Evolutionary conservation across 2,113 vertebrate genomes (phyloP), one percentile per base, ranked within the genome.

Genomic region (Stigmatopora nigra): DNA sequence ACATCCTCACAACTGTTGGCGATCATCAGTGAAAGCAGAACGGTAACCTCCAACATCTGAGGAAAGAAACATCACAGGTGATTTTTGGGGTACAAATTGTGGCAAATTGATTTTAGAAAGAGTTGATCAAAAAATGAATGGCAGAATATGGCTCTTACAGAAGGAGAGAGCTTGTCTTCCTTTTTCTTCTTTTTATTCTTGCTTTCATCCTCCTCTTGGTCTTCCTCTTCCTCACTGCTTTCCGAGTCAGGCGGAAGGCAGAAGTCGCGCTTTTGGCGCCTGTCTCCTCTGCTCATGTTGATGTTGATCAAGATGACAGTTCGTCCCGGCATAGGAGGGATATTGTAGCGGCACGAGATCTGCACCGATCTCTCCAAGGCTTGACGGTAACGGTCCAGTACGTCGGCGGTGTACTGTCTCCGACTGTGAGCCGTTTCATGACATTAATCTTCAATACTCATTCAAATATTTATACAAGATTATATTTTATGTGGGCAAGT

Each of bases 301-400:
- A 4, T 0, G 13, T 16, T 0, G 19, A 91, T 82, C n/a, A 92
- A 17, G 67, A 96, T 72, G 8, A 92, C 36, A 2, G 92, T 95
- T 41, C 87, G 86, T 47, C 94, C 94, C 0, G 93, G 90, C 1
- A 96, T 84, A 0, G 89, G 94, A 0, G 94, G 89, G 35, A 96
- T 77, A 31, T 91, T 95, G 76, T 93, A 86, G 3, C 77, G 86
- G 63, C 91, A 92, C 1, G 93, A 91, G 69, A 94, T 73, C 83
- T 88, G 85, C n/a, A 94, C 67, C 0, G 94, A 90, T 0, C 68
- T 86, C 66, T 95, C 93, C 81, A 96, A 80, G 52, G 94, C 93
- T 58, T 80, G 64, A 4, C 83, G 68, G 64, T 96, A 96, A 7
- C 82, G 84, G 9, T 82, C 82, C 85, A 96, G 65, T 58, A 92